Base-by-base conservation (phyloP, 2,888 invertebrate species). In the Napeogenes sylphis region DNA sequence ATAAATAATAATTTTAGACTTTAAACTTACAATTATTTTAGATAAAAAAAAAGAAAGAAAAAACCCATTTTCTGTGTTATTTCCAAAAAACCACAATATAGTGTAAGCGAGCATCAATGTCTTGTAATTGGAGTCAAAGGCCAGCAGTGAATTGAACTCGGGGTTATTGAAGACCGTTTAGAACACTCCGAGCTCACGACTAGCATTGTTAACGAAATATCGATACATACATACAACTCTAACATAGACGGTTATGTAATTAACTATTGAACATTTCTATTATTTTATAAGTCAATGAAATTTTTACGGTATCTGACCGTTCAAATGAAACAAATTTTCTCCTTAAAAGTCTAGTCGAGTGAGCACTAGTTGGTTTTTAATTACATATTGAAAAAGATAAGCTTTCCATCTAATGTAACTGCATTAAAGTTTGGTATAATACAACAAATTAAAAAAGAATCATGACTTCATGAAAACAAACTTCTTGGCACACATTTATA, bases 81-180 rank as follows among this genome's bases (percentile, higher is more conserved):
- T 3, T 21, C 21, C 10, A 6, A 51, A 51, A 30, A 30, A 8
- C 30, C 51, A 10, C 3, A 51, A 10, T 12, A 51, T 12, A 51
- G 10, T 30, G 51, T 30, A 51, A 51, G 51, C 3, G 10, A 51
- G 51, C 51, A 30, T 51, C 30, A 10, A 51, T 51, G 51, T 51
- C 51, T 51, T 51, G 51, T 56, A 61, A 56, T 38, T 56, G 61
- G 14, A 53, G 53, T 53, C 61, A 64, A 60, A 64, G 63, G 60
- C 56, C 13, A 57, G 57, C 55, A 46, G 60, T 64, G 61, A 64
- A 64, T 58, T 55, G 59, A 60, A 63, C 63, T n/a, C 55, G 47
- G 47, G 33, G 59, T 63, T 68, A 68, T 68, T 63, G 67, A 68
- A 59, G 67, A 59, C 59, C 67, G 63, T 62, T 68, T 62, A 63